Evolutionary conservation across 2,113 vertebrate species (phyloP).

Genomic region (Tenrec ecaudatus): DNA sequence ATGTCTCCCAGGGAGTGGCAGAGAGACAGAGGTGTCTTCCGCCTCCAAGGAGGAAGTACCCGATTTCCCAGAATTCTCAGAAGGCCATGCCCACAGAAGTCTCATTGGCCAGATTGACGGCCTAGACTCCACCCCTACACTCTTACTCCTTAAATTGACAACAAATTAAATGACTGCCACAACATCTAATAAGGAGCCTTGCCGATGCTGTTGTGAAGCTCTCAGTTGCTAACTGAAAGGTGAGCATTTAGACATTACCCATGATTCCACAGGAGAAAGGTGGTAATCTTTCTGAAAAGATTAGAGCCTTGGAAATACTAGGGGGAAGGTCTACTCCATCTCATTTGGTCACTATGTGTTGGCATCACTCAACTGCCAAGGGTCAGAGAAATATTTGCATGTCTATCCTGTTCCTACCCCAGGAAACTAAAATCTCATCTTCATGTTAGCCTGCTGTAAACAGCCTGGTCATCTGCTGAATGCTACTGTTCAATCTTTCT

Average conservation of each 20-base stretch:
- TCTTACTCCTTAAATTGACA: no score
- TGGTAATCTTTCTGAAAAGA: neutral
- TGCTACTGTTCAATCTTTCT: neutral
- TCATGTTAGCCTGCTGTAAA: neutral
- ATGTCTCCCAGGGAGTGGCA: no score
- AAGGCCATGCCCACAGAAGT: no score
- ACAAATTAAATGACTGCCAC: no score
- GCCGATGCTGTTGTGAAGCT: no score
- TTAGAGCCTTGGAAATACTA: neutral
- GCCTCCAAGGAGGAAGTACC: no score
- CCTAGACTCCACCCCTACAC: no score
- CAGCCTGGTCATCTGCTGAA: neutral
- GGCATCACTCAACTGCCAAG: neutral
- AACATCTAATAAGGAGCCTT: no score
- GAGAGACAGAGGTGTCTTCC: no score
- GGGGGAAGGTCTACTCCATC: neutral
- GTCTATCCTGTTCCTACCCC: rapidly evolving
- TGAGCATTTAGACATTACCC: neutral
- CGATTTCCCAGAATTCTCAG: no score
- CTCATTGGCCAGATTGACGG: no score
- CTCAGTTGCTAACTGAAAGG: neutral
- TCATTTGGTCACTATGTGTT: neutral
- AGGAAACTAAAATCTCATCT: neutral
- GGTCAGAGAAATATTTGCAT: neutral
- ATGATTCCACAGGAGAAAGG: neutral